Percentiles rank a stretch among this genome's conserved stretches.
phyloP scores from a whole-genome alignment of 1,140 invertebrate species.

The Ruditapes philippinarum region DNA sequence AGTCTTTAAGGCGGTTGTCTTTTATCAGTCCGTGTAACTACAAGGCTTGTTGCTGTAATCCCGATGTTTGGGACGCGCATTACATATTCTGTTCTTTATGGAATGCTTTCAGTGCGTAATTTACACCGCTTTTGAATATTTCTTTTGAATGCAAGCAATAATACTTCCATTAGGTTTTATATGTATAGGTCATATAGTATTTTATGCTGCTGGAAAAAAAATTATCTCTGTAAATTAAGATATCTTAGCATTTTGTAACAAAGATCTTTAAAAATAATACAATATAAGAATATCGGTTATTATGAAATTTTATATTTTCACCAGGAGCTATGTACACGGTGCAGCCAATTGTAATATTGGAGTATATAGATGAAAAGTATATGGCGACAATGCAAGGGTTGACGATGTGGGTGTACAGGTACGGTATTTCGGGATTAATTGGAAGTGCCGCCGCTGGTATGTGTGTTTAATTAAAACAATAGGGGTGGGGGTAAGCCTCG shows the following conservation, averaged over 20 bases:
- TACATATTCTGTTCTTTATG: constrained; percentile 6
- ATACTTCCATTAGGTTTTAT: too few relatives aligned
- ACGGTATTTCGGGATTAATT: constrained; percentile 6
- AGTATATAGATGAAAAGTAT: not conserved
- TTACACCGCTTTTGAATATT: too few relatives aligned
- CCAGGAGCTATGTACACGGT: constrained; percentile 10
- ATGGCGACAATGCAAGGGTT: not conserved
- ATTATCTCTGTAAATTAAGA: too few relatives aligned
- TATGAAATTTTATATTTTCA: not conserved
- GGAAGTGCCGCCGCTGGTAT: not conserved
- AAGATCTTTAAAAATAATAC: too few relatives aligned
- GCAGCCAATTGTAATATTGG: constrained; percentile 9
- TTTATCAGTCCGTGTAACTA: not conserved
- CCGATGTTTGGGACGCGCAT: constrained; percentile 6
- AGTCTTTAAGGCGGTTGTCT: not conserved
- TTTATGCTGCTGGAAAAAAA: too few relatives aligned
- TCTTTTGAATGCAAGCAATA: too few relatives aligned
- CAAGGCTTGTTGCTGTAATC: constrained; percentile 6
- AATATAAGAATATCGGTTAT: too few relatives aligned
- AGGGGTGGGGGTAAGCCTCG: too few relatives aligned
- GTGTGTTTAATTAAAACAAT: too few relatives aligned
- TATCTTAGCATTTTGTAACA: too few relatives aligned
- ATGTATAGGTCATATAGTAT: too few relatives aligned
- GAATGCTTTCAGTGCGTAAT: not conserved
- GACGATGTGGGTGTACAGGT: constrained; percentile 1